Base-by-base conservation (phyloP, 2,113 vertebrate species). In the Ictalurus furcatus region DNA sequence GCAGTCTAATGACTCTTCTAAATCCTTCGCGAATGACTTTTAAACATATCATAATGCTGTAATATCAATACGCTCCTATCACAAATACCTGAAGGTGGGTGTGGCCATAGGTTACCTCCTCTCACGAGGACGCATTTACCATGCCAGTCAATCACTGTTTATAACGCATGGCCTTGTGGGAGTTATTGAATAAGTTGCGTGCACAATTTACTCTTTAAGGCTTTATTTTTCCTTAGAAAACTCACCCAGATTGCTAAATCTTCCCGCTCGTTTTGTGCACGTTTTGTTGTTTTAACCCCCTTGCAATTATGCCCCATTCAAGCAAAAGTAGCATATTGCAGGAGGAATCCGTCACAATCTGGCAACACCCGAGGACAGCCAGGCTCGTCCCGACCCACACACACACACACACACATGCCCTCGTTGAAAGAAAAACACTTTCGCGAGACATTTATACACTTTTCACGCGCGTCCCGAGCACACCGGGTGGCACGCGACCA, bases 311-410 rank as follows among this genome's bases (percentile, higher is more conserved):
- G 4, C 23, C 16, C 28, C 6, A 80, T 19, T 58, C 14, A 34
- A 56, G 52, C 12, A 44, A 65, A 63, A 65, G 34, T 85, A 5
- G 44, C 17, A 69, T 23, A 54, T 1, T 52, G 12, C 2, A 30
- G 0, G n/a, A 59, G 17, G 67, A 23, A 25, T 86, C 1, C 1
- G 67, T 6, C 0, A 0, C 54, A 19, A 86, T 78, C 69, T 37
- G 85, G 85, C 85, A 86, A 86, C 85, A 21, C 85, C 0, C 17
- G 30, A 40, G 85, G 84, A 88, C 85, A 90, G 87, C 83, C 74
- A 86, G 89, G 83, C 87, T 90, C 74, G 83, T 90, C 87, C 89
- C 89, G 89, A 86, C 85, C 85, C 85, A 86, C 89, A 86, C 89
- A 90, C 40, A 4, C 40, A n/a, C n/a, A 4, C 40, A 4, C 40